Base-by-base conservation (phyloP, 2,797 vertebrate genomes). In the Crocidura indochinensis region DNA sequence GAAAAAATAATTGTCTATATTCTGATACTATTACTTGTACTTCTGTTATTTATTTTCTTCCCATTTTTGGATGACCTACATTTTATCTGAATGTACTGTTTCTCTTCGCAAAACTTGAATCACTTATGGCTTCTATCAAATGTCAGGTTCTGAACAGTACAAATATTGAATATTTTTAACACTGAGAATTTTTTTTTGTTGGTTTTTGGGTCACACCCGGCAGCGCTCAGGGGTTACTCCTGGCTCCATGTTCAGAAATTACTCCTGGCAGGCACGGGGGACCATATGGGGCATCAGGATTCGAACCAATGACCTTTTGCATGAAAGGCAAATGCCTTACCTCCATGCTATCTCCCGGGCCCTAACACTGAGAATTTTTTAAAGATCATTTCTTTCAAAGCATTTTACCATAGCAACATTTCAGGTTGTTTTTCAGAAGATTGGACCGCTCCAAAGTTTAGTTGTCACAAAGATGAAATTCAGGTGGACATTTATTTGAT, bases 61-160 rank as follows among this genome's bases (percentile, higher is more conserved):
- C 11, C 11, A n/a, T n/a, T n/a, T n/a, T n/a, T 87, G 26, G 9
- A 83, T 82, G 2, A 10, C 46, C 15, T 75, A 38, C 5, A 7
- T 64, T 47, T 65, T 73, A 67, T 60, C 24, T 38, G 10, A 71
- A 71, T 68, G 4, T 68, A 49, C 72, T 89, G 4, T 8, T 94
- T 27, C 29, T 90, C 60, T 60, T 73, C 69, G 12, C 75, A 88
- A 93, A 78, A 29, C 24, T 94, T 62, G 73, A 84, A 29, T 7
- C 15, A 67, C 44, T 87, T 93, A 31, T 17, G 20, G 17, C 51
- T 0, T 67, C 78, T 91, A 76, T 17, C 38, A 84, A 88, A 81
- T 46, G 44, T 77, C 77, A 78, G 8, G 15, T 49, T 68, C 14
- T 77, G 49, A 78, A 29, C 19, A 53, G 82, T n/a, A 31, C 60